These are phyloP conservation scores for Itoplectis maculator DNA, from an alignment of 2,888 invertebrate genomes.

Conservation along the genomic window DNA sequence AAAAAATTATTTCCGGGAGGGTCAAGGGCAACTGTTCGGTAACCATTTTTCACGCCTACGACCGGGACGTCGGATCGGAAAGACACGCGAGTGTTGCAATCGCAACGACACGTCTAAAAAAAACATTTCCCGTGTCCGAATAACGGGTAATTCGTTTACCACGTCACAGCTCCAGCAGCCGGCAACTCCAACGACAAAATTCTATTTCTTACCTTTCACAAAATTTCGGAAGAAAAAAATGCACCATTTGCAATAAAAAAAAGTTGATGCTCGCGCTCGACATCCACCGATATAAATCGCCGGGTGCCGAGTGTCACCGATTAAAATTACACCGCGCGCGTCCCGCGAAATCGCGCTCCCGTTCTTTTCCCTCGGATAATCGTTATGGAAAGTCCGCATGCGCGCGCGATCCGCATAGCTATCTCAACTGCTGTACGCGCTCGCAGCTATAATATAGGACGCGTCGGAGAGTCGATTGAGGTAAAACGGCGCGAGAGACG, in stretches of 20 bases:
- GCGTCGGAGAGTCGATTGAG: constrained; percentile 56
- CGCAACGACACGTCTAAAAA: background rate
- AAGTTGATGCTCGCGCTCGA: background rate
- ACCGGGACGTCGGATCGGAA: background rate
- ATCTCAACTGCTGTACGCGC: background rate
- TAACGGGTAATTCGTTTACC: background rate
- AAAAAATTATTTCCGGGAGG: background rate
- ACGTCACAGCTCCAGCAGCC: background rate
- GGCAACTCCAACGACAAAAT: background rate
- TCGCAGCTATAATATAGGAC: constrained; percentile 74
- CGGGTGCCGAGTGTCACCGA: constrained; percentile 11
- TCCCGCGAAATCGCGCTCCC: constrained; percentile 21
- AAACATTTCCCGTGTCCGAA: background rate
- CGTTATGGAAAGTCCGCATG: constrained; percentile 77
- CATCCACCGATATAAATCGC: background rate
- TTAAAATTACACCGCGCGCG: background rate
- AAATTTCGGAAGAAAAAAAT: background rate
- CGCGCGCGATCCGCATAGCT: too few relatives aligned
- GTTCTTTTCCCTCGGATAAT: constrained; percentile 63
- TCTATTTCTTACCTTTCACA: too few relatives aligned
- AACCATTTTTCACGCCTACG: too few relatives aligned
- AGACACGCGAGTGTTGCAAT: background rate
- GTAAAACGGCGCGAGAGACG: constrained; percentile 29
- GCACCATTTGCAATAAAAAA: background rate
- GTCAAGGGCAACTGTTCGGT: too few relatives aligned